Conservation (phyloP, 1,140 invertebrate genomes). For the Drosophila gunungcola region DNA sequence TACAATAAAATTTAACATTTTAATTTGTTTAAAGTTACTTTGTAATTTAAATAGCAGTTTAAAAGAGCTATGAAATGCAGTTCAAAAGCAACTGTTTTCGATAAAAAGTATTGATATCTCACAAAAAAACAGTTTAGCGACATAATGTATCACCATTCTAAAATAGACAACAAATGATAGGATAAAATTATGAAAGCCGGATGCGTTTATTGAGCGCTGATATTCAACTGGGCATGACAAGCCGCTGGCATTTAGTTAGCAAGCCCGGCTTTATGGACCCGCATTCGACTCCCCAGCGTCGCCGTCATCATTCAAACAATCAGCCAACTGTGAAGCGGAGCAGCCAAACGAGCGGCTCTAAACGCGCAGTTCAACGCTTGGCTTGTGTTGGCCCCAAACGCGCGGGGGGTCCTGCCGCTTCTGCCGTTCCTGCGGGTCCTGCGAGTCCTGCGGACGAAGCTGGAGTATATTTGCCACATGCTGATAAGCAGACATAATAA, state of each 20-base stretch:
- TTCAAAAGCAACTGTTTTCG: too few species aligned
- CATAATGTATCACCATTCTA: too few species aligned
- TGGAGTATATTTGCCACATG: constrained; percentile 80
- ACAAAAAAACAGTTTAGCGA: too few species aligned
- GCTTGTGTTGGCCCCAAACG: constrained; percentile 44
- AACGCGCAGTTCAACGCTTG: constrained; percentile 80
- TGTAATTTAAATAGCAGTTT: too few species aligned
- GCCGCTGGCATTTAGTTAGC: constrained; percentile 65
- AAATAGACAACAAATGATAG: background rate
- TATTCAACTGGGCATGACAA: constrained; percentile 73
- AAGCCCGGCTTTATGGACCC: constrained; percentile 64
- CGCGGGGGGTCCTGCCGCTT: constrained; percentile 19
- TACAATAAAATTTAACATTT: too few species aligned
- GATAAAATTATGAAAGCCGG: constrained; percentile 7
- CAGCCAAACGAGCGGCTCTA: constrained; percentile 75
- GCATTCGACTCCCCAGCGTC: constrained; percentile 60
- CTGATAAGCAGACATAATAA: constrained; percentile 83
- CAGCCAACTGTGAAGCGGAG: constrained; percentile 78
- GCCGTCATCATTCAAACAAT: constrained; percentile 79
- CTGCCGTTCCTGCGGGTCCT: constrained; percentile 11
- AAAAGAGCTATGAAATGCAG: too few species aligned
- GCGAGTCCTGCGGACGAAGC: constrained; percentile 25
- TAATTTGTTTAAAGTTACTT: too few species aligned
- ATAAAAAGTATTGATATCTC: too few species aligned
- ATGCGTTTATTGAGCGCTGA: constrained; percentile 40